These are phyloP conservation scores for Stylophora pistillata DNA, from an alignment of 64 coral and sea anemone species.

Conservation along the genomic window DNA sequence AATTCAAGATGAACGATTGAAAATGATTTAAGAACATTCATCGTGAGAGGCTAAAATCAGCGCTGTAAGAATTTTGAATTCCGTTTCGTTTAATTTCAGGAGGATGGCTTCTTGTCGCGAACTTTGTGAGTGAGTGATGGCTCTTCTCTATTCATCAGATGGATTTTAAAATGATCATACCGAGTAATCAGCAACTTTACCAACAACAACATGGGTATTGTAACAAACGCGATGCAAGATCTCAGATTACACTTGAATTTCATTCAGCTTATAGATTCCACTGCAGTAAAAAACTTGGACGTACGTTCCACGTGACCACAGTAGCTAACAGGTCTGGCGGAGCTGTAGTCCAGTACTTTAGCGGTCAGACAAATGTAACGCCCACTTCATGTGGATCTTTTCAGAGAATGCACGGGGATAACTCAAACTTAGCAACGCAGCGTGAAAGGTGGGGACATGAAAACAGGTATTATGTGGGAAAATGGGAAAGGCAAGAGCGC, in stretches of 20 bases:
- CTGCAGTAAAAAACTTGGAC: background rate
- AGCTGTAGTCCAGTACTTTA: conserved; percentile 8
- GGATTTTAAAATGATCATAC: background rate
- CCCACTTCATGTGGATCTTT: background rate
- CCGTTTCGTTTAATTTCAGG: background rate
- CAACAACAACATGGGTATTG: background rate
- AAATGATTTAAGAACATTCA: no score
- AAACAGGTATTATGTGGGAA: background rate
- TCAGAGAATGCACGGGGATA: background rate
- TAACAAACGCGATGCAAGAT: background rate
- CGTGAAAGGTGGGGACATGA: background rate
- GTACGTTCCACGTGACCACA: conserved; percentile 31
- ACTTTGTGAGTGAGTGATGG: background rate
- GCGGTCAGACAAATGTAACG: background rate
- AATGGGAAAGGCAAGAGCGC: background rate
- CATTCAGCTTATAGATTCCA: conserved; percentile 43
- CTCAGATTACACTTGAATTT: conserved; percentile 19
- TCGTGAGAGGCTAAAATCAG: no score
- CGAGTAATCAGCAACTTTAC: conserved; percentile 32
- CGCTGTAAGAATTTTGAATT: no score
- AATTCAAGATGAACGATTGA: no score
- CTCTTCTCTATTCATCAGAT: background rate
- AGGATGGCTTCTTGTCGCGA: conserved; percentile 43
- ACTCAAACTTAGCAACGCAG: background rate
- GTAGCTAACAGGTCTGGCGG: conserved; percentile 11